Conservation (phyloP, 2,888 invertebrate species). For the Macrosiphum euphorbiae region DNA sequence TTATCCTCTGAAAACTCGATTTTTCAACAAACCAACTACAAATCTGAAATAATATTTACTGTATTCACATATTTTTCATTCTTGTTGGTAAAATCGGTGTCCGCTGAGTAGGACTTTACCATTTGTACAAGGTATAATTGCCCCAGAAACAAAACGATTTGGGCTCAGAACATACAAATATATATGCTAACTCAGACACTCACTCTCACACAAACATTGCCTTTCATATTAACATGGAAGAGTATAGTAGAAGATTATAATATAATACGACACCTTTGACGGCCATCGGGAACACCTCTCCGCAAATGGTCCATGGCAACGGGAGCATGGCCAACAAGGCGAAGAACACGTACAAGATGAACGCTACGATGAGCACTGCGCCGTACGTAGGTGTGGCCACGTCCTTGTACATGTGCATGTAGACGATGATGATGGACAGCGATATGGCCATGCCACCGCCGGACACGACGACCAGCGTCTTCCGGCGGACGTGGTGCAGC, state of each 20-base stretch:
- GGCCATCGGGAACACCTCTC: conserved; percentile 65
- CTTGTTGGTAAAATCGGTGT: too few relatives aligned
- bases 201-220: not conserved
- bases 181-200: too few relatives aligned
- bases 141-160: too few relatives aligned
- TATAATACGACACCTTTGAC: conserved; percentile 44
- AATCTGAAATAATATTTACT: too few relatives aligned
- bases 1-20: too few relatives aligned
- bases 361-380: conserved; percentile 3
- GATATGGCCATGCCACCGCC: conserved; percentile 53
- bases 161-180: too few relatives aligned
- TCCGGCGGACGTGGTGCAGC: conserved; percentile 35
- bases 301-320: conserved; percentile 60
- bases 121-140: too few relatives aligned
- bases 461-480: conserved; percentile 43
- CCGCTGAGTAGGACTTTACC: too few relatives aligned
- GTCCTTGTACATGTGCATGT: conserved; percentile 25
- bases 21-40: too few relatives aligned
- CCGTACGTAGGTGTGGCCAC: conserved; percentile 28
- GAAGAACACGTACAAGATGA: conserved; percentile 56
- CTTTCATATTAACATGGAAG: too few relatives aligned
- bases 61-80: too few relatives aligned
- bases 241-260: too few relatives aligned
- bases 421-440: not conserved
- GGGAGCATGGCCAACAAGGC: conserved; percentile 56